phyloP scores from a whole-genome alignment of 35 echinoderm and acorn worm species.

The Lytechinus pictus region DNA sequence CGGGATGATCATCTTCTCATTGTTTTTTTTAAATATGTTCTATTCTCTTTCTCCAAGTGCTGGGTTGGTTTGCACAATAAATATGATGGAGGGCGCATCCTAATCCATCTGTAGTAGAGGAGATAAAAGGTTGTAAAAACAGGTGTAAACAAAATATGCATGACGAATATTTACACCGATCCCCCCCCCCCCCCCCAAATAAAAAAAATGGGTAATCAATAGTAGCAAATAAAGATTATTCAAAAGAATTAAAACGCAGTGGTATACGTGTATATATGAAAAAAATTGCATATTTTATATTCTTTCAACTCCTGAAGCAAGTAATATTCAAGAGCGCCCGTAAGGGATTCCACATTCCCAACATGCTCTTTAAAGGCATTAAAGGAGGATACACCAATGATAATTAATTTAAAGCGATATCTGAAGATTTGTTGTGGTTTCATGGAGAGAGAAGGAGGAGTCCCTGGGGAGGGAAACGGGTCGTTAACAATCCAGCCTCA shows the following conservation, averaged over 20 bases:
- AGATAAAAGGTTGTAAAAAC: background rate
- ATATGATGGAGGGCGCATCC: background rate
- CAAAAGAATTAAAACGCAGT: too few species aligned
- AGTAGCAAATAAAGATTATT: too few species aligned
- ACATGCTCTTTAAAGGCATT: background rate
- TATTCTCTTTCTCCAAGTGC: background rate
- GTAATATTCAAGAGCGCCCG: background rate
- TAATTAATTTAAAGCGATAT: constrained; percentile 8
- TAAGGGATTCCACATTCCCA: background rate
- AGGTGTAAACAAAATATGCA: background rate
- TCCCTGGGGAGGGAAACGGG: background rate
- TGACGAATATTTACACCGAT: too few species aligned
- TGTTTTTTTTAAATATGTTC: background rate
- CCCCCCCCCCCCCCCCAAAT: too few species aligned
- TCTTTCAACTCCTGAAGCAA: background rate
- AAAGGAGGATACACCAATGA: constrained; percentile 3
- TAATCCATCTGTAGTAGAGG: background rate
- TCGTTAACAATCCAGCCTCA: constrained; percentile 17
- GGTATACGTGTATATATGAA: too few species aligned
- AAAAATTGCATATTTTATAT: too few species aligned
- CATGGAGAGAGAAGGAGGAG: background rate
- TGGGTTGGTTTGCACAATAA: background rate
- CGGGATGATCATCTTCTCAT: background rate
- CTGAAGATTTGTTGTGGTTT: constrained; percentile 2
- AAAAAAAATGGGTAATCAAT: too few species aligned